Base-by-base conservation (phyloP, 35 echinoderm and acorn worm genomes). In the Apostichopus parvimensis region DNA sequence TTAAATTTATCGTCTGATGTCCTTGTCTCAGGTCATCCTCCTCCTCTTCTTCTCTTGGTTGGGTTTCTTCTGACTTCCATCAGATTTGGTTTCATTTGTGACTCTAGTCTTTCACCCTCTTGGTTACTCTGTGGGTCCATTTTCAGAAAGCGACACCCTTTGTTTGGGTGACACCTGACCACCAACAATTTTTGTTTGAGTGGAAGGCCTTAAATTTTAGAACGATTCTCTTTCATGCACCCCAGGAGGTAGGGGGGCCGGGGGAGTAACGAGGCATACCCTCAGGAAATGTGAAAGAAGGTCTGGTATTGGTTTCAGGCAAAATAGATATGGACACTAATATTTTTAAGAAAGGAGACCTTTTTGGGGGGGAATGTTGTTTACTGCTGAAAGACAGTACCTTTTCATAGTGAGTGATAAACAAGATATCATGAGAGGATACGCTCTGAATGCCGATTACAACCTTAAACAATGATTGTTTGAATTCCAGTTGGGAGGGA, bases 141-240 rank as follows among this genome's bases (percentile, higher is more conserved):
- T 45, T 45, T 45, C 34, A 45, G 79, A 82, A 82, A 34, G 79
- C 54, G 79, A 82, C 79, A 82, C 79, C n/a, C 79, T 82, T 82
- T 82, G 79, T 82, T 54, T 56, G 17, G 79, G n/a, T 1, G 79
- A 54, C 79, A 82, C 8, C 79, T 82, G 79, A 82, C 79, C 54
- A 17, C 79, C 18, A 54, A 82, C 79, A 53, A 14, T 10, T 56
- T 82, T 53, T 14, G 26, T 82, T 56, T 14, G 79, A 18, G 57
- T 82, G 18, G 8, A 9, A 82, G 79, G 53, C 12, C 5, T 55
- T 68, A 53, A 82, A 82, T 82, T 82, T 56, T 14, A 56, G 54
- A 82, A 34, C 20, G 55, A 82, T 56, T 82, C 79, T 53, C 57
- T 82, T 17, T 82, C 45, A 8, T 82, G 79, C 79, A 53, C 79